A percentile compares a stretch with the other conserved stretches of the same genome.
These are phyloP conservation scores for Rhea pennata DNA, from an alignment of 2,113 vertebrate genomes.

Conservation along the genomic window DNA sequence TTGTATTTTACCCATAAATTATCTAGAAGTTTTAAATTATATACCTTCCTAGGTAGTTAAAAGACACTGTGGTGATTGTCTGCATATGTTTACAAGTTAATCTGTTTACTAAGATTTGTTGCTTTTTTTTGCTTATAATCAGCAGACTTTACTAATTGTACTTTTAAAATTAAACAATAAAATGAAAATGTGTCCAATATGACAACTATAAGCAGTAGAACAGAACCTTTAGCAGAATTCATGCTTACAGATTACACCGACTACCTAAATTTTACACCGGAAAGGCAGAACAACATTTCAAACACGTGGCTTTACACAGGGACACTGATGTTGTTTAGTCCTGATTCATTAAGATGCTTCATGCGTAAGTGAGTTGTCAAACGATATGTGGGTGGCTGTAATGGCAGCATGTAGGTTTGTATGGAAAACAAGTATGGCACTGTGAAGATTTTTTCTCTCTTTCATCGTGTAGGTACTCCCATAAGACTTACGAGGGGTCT, in stretches of 20 bases:
- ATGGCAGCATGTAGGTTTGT: constrained; percentile 84
- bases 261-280: constrained; percentile 38
- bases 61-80: constrained; percentile 41
- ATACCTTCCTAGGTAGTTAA: constrained; percentile 66
- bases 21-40: constrained; percentile 73
- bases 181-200: not conserved
- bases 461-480: constrained; percentile 75
- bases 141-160: not conserved
- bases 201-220: not conserved
- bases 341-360: constrained; percentile 79
- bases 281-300: constrained; percentile 64
- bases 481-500: constrained; percentile 67
- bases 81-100: constrained; percentile 53
- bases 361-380: constrained; percentile 77
- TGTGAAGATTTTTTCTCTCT: constrained; percentile 78
- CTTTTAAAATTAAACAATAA: constrained; percentile 22
- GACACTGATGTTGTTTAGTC: constrained; percentile 65
- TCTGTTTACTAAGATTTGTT: constrained; percentile 50
- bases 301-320: constrained; percentile 61
- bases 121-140: constrained; percentile 15
- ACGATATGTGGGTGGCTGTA: constrained; percentile 80
- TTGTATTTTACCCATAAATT: constrained; percentile 75
- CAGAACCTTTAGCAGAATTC: not conserved
- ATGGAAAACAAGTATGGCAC: constrained; percentile 85
- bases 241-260: constrained; percentile 15